Evolutionary conservation across 2,113 vertebrate species (phyloP).

Genomic region (Nothocercus nigrocapillus): DNA sequence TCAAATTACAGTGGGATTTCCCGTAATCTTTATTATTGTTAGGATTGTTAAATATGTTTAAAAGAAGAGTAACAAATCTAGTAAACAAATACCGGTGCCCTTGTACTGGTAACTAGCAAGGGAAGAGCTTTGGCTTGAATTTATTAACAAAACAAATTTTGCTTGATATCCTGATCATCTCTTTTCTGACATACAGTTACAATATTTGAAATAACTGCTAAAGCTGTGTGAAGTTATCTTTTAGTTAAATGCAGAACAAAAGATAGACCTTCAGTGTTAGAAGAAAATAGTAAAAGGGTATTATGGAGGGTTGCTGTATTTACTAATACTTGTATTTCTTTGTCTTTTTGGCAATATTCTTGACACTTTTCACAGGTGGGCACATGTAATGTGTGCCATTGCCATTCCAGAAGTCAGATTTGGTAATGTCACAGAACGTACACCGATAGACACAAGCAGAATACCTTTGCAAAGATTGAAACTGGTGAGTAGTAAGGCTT

Average conservation of each 20-base stretch:
- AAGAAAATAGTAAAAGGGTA: not conserved
- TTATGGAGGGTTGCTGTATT: not conserved
- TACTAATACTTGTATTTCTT: not conserved
- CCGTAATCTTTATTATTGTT: not conserved
- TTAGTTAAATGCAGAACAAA: not conserved
- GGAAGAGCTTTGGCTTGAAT: too few relatives aligned
- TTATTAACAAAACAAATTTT: not conserved
- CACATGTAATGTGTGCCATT: slow-evolving; percentile 94
- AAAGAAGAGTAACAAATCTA: not conserved
- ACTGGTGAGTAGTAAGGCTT: slow-evolving; percentile 85
- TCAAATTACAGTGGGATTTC: not conserved
- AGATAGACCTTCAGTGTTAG: not conserved
- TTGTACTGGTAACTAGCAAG: not conserved
- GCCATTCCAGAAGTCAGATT: slow-evolving; percentile 95
- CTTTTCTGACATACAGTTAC: not conserved
- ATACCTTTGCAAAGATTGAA: slow-evolving; percentile 94
- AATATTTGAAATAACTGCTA: not conserved
- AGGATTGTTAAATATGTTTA: not conserved
- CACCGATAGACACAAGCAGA: slow-evolving; percentile 90
- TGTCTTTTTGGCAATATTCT: slow-evolving; percentile 31
- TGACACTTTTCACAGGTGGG: slow-evolving; percentile 87
- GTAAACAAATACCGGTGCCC: not conserved
- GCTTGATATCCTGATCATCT: not conserved
- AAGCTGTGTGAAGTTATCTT: not conserved
- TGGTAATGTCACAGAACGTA: slow-evolving; percentile 86